Percentiles rank a stretch among this genome's conserved stretches.
Evolutionary conservation across 1,140 invertebrate genomes (phyloP).

Genomic region (Ganaspis sp.): DNA sequence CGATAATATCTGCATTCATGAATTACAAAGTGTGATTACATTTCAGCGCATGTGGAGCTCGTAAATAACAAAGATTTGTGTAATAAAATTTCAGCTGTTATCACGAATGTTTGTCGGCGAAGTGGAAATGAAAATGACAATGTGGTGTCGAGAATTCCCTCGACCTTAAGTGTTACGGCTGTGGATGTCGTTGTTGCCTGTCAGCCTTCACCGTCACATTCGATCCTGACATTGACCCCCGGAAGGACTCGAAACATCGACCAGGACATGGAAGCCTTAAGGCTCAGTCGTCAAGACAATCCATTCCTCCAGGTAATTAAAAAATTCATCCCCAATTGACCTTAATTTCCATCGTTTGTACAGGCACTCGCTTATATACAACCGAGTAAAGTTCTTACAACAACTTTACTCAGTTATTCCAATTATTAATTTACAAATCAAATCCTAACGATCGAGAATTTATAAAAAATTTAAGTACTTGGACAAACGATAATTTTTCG

Average conservation of each 20-base stretch:
- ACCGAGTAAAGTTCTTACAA: too few relatives aligned
- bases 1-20: background rate
- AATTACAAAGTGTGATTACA: background rate
- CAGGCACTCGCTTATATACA: too few relatives aligned
- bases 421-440: too few relatives aligned
- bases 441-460: too few relatives aligned
- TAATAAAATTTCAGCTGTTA: conserved; percentile 57
- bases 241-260: conserved; percentile 86
- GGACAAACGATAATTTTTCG: too few relatives aligned
- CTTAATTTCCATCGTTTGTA: background rate
- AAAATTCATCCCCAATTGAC: conserved; percentile 36
- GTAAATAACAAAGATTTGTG: conserved; percentile 14
- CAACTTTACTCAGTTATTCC: too few relatives aligned
- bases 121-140: conserved; percentile 62
- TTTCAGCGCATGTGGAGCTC: background rate
- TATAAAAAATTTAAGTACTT: too few relatives aligned
- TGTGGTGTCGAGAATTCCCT: conserved; percentile 73
- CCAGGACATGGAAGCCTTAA: conserved; percentile 88
- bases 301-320: conserved; percentile 84
- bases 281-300: conserved; percentile 88
- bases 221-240: conserved; percentile 83
- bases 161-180: conserved; percentile 75
- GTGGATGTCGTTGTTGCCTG: conserved; percentile 74
- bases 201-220: conserved; percentile 77
- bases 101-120: conserved; percentile 63